These are phyloP conservation scores for Drosophila busckii DNA, from an alignment of 1,140 invertebrate genomes.

Conservation along the genomic window DNA sequence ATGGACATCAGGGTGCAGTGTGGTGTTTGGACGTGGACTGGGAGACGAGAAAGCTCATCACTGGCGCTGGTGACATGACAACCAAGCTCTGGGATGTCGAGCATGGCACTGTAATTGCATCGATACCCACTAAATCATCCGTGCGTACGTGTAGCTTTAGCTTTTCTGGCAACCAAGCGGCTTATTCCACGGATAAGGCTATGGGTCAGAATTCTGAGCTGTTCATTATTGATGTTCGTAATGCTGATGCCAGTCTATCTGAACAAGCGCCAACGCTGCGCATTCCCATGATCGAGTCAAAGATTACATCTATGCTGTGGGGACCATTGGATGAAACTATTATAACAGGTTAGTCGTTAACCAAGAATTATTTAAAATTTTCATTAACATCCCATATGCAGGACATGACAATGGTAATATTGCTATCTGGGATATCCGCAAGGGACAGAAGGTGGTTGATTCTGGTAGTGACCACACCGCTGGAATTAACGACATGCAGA, in stretches of 20 bases:
- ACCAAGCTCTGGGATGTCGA: constrained; percentile 93
- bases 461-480: constrained; percentile 89
- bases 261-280: constrained; percentile 82
- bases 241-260: constrained; percentile 82
- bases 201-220: constrained; percentile 95
- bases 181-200: constrained; percentile 95
- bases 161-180: constrained; percentile 94
- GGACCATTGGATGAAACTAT: constrained; percentile 94
- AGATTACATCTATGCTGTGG: constrained; percentile 96
- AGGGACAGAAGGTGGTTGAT: constrained; percentile 88
- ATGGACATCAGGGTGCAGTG: constrained; percentile 97
- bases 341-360: constrained; percentile 83
- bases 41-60: constrained; percentile 94
- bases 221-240: constrained; percentile 89
- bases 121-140: constrained; percentile 90
- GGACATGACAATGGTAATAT: constrained; percentile 96
- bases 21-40: constrained; percentile 99
- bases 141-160: constrained; percentile 95
- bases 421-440: constrained; percentile 93
- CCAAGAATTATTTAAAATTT: neutral
- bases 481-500: constrained; percentile 97
- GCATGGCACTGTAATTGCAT: constrained; percentile 86
- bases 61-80: constrained; percentile 95
- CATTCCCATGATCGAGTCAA: constrained; percentile 84
- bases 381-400: constrained; percentile 4